phyloP scores from a whole-genome alignment of 2,888 invertebrate genomes.

The Caenorhabditis zanzibari region DNA sequence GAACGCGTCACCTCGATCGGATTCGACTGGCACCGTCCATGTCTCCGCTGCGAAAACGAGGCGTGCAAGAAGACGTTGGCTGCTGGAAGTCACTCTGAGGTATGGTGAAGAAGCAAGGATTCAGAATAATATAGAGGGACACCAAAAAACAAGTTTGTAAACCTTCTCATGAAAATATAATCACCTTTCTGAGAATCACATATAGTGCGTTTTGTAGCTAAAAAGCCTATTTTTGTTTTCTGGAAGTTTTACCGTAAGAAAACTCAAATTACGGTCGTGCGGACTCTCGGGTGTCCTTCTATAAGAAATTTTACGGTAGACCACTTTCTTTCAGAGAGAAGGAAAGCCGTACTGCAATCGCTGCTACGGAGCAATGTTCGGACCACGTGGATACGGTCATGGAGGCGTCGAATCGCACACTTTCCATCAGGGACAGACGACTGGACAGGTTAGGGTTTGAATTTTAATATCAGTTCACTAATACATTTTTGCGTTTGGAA shows the following conservation, averaged over 20 bases:
- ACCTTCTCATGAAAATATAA: no score
- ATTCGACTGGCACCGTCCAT: constrained; percentile 88
- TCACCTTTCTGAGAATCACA: no score
- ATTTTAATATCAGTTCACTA: neutral
- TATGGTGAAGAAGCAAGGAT: no score
- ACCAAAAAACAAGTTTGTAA: no score
- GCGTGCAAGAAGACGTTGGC: constrained; percentile 89
- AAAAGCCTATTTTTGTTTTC: no score
- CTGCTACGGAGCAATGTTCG: constrained; percentile 88
- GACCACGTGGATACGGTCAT: constrained; percentile 86
- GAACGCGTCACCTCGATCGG: constrained; percentile 89
- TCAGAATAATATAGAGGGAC: no score
- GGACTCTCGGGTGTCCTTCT: no score
- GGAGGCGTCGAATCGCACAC: constrained; percentile 86
- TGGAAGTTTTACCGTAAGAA: no score
- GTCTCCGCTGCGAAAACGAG: constrained; percentile 87
- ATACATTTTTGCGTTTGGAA: no score
- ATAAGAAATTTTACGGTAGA: neutral
- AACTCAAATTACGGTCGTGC: no score
- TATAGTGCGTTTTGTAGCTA: no score
- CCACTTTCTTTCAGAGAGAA: constrained; percentile 85
- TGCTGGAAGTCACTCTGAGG: constrained; percentile 87
- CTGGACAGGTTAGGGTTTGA: constrained; percentile 64
- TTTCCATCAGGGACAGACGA: constrained; percentile 83
- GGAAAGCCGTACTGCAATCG: constrained; percentile 89